phyloP scores from a whole-genome alignment of 2,113 vertebrate species.

The Oenanthe oenanthe region DNA sequence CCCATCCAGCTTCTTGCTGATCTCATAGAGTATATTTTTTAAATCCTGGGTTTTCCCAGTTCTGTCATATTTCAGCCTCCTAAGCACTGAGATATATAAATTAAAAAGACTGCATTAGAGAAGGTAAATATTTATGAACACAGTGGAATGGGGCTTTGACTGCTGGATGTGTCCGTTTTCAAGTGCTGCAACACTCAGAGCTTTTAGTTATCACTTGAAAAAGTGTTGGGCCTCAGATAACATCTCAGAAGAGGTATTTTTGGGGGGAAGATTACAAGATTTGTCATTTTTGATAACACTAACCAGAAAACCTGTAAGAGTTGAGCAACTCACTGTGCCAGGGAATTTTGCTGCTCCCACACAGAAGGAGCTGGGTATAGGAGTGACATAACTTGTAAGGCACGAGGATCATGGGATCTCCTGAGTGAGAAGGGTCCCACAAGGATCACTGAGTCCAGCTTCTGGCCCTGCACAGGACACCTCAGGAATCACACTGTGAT shows the following conservation, averaged over 20 bases:
- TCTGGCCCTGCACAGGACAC: neutral
- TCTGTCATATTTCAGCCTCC: conserved; percentile 22
- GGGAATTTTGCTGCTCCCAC: neutral
- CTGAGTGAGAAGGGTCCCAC: neutral
- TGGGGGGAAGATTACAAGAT: neutral
- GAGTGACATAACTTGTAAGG: neutral
- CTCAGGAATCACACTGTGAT: neutral
- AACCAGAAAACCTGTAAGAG: neutral
- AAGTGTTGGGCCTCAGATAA: neutral
- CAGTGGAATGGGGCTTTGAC: neutral
- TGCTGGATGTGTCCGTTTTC: neutral
- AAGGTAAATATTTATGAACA: conserved; percentile 56
- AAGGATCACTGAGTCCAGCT: neutral
- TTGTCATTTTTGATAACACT: neutral
- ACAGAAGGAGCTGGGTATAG: neutral
- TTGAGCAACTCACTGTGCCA: neutral
- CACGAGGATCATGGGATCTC: neutral
- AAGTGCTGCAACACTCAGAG: neutral
- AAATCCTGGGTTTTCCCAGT: conserved; percentile 28
- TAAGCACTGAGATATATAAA: conserved; percentile 2
- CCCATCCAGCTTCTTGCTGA: conserved; percentile 26
- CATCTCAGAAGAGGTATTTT: neutral
- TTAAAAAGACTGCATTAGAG: conserved; percentile 28
- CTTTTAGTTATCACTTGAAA: conserved; percentile 1
- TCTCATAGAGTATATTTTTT: conserved; percentile 37